Evolutionary conservation across 1,140 invertebrate genomes (phyloP), one percentile per base, ranked within the genome.

Genomic region (Drosophila funebris): DNA sequence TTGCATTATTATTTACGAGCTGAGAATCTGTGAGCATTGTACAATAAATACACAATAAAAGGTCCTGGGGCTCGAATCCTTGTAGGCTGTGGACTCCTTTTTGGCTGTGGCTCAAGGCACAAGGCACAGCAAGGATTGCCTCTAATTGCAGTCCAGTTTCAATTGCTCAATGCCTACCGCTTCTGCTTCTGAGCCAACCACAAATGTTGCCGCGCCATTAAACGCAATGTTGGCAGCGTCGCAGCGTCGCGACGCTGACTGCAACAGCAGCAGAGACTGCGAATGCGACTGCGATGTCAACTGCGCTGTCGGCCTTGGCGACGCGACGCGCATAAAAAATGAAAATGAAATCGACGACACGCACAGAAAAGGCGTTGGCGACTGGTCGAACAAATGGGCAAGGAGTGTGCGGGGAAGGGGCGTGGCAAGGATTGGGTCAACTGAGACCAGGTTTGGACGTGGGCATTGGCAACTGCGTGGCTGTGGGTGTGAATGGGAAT

Each of bases 271-370:
- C 44, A 14, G 37, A 24, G 14, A 24, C 44, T 11, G 46, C 60
- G 46, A 62, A 8, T 14, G 16, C 31, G 22, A 33, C 52, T 3
- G 56, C 27, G 66, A 31, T 53, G 66, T 37, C 66, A 54, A 54
- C 58, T 54, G 67, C 58, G 48, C 24, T 29, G 67, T 31, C 58
- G 61, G 61, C 78, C 78, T 81, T 81, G 73, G 78, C 58, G 78
- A 73, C 78, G 63, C 68, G 64, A 73, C 56, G 68, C 63, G 69
- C 78, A 81, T 81, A 77, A 82, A 81, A 81, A 81, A 82, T 73
- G 70, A 66, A 82, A 82, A 78, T 78, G 58, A 82, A 83, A 82
- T 82, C 78, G 78, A 82, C 71, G 66, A 78, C 69, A 81, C 78
- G 78, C 78, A 81, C 78, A 57, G 52, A 76, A 77, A 69, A 61